These are phyloP conservation scores for Asteroscopus sphinx DNA, from an alignment of 2,888 invertebrate species.

Conservation along the genomic window DNA sequence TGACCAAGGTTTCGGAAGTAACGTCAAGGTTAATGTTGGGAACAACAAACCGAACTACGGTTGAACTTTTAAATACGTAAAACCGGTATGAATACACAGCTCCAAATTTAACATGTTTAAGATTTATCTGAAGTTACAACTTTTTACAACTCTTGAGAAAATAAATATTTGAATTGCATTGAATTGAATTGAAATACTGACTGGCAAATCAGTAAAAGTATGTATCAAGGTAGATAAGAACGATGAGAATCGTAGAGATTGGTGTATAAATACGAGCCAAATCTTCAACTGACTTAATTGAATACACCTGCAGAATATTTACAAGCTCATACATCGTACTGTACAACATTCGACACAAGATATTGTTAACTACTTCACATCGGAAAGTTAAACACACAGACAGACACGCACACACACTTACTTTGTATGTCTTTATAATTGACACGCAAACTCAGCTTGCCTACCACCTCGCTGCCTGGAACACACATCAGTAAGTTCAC, in stretches of 20 bases:
- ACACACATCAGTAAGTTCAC: slow-evolving; percentile 58
- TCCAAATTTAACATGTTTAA: too few relatives aligned
- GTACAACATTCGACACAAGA: slow-evolving; percentile 39
- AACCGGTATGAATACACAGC: too few relatives aligned
- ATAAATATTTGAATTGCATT: too few relatives aligned
- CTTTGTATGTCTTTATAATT: slow-evolving; percentile 72
- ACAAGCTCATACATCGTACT: slow-evolving; percentile 49
- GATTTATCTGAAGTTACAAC: too few relatives aligned
- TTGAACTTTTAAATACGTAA: too few relatives aligned
- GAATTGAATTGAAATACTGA: too few relatives aligned
- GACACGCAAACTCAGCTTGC: slow-evolving; percentile 80
- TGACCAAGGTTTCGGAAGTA: neutral
- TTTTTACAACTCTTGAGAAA: too few relatives aligned
- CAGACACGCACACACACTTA: slow-evolving; percentile 66
- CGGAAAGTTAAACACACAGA: slow-evolving; percentile 52
- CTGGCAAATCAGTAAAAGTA: too few relatives aligned
- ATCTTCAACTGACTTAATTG: neutral
- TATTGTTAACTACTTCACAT: slow-evolving; percentile 39
- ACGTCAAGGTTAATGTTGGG: neutral
- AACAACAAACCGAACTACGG: too few relatives aligned
- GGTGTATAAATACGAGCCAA: neutral
- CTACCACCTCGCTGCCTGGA: slow-evolving; percentile 80
- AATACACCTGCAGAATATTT: slow-evolving; percentile 23
- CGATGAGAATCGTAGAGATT: neutral
- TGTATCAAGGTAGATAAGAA: neutral